Conservation (phyloP, 2,113 vertebrate genomes). For the Chlorodrepanis virens region DNA sequence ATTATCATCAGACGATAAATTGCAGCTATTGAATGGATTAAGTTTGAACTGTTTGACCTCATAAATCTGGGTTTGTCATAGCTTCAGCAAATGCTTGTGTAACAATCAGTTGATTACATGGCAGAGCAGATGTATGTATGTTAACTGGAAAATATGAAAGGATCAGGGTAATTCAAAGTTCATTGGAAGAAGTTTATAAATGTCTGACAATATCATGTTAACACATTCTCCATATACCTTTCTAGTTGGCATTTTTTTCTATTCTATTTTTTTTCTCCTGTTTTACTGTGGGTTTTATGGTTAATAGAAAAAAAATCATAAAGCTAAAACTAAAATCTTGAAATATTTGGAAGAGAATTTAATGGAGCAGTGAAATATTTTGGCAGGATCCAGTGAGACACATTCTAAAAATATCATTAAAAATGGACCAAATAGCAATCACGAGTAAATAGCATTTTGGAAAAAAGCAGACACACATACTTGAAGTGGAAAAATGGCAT, state of each 20-base stretch:
- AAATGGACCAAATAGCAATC: not conserved
- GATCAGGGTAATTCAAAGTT: slow-evolving; percentile 78
- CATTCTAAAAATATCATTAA: not conserved
- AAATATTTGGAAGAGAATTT: not conserved
- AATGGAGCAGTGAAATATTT: not conserved
- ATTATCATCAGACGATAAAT: slow-evolving; percentile 99
- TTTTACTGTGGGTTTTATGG: not conserved
- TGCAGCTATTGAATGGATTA: slow-evolving; percentile 95
- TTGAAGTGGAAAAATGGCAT: not conserved
- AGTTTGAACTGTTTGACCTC: slow-evolving; percentile 89
- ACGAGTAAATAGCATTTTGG: not conserved
- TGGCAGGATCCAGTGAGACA: not conserved
- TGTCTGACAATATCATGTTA: slow-evolving; percentile 61
- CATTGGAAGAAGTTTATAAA: slow-evolving; percentile 74
- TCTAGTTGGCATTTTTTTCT: not conserved
- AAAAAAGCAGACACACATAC: not conserved
- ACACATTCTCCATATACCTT: slow-evolving; percentile 38
- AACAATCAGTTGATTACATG: slow-evolving; percentile 99
- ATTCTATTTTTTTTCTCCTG: not conserved
- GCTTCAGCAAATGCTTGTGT: slow-evolving; percentile 97
- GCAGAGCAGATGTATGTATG: slow-evolving; percentile 80
- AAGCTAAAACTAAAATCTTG: not conserved
- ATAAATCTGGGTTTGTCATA: slow-evolving; percentile 94
- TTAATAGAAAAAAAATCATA: not conserved
- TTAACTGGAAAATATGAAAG: slow-evolving; percentile 80